Percentiles rank a stretch among this genome's conserved stretches.
These are phyloP conservation scores for Harmothoe impar DNA, from an alignment of 2,888 invertebrate species.

Conservation along the genomic window DNA sequence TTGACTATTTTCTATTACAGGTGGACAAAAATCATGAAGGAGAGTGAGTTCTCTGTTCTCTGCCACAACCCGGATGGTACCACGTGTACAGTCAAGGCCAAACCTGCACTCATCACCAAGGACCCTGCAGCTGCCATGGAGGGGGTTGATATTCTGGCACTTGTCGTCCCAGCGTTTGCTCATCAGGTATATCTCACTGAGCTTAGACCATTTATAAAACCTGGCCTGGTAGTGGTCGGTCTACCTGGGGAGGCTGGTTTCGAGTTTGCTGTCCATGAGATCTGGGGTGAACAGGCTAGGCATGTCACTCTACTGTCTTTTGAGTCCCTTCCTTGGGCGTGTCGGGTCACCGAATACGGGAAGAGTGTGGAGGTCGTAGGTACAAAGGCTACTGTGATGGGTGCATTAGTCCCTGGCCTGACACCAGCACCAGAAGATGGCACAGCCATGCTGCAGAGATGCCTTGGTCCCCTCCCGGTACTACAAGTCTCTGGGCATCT, in stretches of 20 bases:
- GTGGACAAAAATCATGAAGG: slow-evolving; percentile 63
- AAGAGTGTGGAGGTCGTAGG: slow-evolving; percentile 70
- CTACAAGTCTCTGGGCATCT: slow-evolving; percentile 73
- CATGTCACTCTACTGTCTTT: slow-evolving; percentile 74
- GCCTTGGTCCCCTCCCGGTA: slow-evolving; percentile 68
- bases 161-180: slow-evolving; percentile 78
- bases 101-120: slow-evolving; percentile 71
- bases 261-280: slow-evolving; percentile 75
- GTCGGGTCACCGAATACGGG: slow-evolving; percentile 74
- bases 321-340: slow-evolving; percentile 76
- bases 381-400: slow-evolving; percentile 64
- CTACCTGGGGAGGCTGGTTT: slow-evolving; percentile 77
- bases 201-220: slow-evolving; percentile 72
- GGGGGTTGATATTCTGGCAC: slow-evolving; percentile 74
- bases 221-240: slow-evolving; percentile 74
- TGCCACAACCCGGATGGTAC: slow-evolving; percentile 43
- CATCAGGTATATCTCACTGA: slow-evolving; percentile 75
- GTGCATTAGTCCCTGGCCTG: slow-evolving; percentile 53
- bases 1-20: no score
- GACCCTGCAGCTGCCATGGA: slow-evolving; percentile 71
- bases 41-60: slow-evolving; percentile 46
- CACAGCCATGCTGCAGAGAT: slow-evolving; percentile 64
- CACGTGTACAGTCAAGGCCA: background rate
- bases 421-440: slow-evolving; percentile 61
- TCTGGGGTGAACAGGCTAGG: slow-evolving; percentile 69